Base-by-base conservation (phyloP, 2,797 vertebrate species). In the Myotis vivesi region DNA sequence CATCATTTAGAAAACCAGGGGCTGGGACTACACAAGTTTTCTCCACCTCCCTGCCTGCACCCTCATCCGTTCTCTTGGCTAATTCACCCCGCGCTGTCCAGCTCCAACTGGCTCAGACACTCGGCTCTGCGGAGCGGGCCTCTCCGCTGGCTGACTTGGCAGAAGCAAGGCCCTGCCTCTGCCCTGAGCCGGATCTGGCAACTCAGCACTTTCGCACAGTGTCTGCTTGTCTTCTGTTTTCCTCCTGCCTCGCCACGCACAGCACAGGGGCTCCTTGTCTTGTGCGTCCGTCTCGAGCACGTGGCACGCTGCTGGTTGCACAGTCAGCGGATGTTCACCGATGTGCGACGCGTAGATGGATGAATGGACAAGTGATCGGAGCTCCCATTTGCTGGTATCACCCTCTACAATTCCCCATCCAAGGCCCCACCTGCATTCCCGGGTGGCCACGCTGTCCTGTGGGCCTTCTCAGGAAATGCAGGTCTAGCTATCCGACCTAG, bases 211-310 rank as follows among this genome's bases (percentile, higher is more conserved):
- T 89, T 64, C 49, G 84, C 72, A 44, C 11, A 33, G 49, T 25
- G 25, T 62, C 84, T 81, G 15, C n/a, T 66, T 82, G 17, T 87
- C 72, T 95, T 75, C 76, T 53, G 59, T 90, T 87, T 81, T 44
- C 30, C 3, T 89, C 28, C 71, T 68, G 36, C 68, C 90, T 92
- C 57, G 75, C 59, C 69, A 76, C 41, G 62, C 22, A 87, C 59
- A 68, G 62, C 22, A 87, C 59, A 68, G 44, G 72, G 64, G 59
- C 28, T 84, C 81, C 87, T 76, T 90, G 84, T 88, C 51, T 51
- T 46, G 33, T 94, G 79, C 83, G 17, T 84, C 81, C 76, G 17
- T 72, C 55, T 84, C 12, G 41, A 79, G 76, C 55, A 46, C 84
- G 71, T 5, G 25, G 57, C 77, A 51, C 6, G 5, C 69, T 66